Evolutionary conservation across 1,140 invertebrate genomes (phyloP).

Genomic region (Battus philenor): DNA sequence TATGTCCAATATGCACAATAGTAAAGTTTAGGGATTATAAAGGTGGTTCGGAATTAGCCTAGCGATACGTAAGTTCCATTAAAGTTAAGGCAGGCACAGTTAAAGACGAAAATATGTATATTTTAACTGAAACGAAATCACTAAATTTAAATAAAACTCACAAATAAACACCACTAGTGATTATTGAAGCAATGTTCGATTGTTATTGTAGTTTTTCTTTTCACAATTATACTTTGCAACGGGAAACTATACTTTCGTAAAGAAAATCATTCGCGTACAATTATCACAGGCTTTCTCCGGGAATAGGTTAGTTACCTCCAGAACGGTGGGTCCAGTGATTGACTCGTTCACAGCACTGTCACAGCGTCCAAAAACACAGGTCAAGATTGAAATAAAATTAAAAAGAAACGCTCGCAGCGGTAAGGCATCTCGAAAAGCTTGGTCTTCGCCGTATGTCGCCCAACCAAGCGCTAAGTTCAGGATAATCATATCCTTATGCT

Average conservation of each 20-base stretch:
- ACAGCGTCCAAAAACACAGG: background rate
- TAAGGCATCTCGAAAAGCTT: constrained; percentile 49
- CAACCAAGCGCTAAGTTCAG: constrained; percentile 22
- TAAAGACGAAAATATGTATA: too few relatives aligned
- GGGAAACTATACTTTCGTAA: constrained; percentile 1
- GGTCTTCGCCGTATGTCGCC: constrained; percentile 22
- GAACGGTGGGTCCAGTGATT: constrained; percentile 15
- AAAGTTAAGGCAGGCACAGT: too few relatives aligned
- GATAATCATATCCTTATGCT: constrained; percentile 22
- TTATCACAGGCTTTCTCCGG: constrained; percentile 11
- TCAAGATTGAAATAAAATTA: constrained; percentile 3
- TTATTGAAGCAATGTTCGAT: too few relatives aligned
- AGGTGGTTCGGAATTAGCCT: too few relatives aligned
- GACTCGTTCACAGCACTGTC: background rate
- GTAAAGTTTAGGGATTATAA: too few relatives aligned
- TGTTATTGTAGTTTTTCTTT: too few relatives aligned
- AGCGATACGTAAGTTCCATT: too few relatives aligned
- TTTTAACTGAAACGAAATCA: too few relatives aligned
- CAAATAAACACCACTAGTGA: too few relatives aligned
- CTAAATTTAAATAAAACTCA: too few relatives aligned
- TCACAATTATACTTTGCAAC: too few relatives aligned
- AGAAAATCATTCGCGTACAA: constrained; percentile 6
- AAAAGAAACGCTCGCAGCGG: constrained; percentile 21
- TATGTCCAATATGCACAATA: too few relatives aligned
- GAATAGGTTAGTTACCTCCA: background rate